Percentiles rank a stretch among this genome's conserved stretches.
Conservation (phyloP, 2,797 vertebrate genomes). For the Tokudaia tokunoshimensis region DNA sequence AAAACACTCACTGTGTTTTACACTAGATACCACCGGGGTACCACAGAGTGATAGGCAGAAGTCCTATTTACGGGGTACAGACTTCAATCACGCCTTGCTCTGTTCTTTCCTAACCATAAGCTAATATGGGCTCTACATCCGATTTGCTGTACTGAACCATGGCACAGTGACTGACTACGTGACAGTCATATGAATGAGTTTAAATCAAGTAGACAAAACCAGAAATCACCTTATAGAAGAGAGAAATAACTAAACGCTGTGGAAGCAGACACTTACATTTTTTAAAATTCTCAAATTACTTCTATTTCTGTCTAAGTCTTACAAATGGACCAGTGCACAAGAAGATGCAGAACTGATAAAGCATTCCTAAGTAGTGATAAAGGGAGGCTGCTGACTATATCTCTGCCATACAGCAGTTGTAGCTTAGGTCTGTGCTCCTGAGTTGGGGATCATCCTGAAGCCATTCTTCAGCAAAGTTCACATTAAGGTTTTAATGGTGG, state of each 20-base stretch:
- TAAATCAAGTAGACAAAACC: neutral
- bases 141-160: neutral
- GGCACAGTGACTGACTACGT: neutral
- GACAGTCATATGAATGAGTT: neutral
- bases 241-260: neutral
- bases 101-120: neutral
- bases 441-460: neutral
- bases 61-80: neutral
- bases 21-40: neutral
- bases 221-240: slow-evolving; percentile 46
- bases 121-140: neutral
- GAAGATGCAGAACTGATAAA: neutral
- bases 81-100: neutral
- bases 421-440: neutral
- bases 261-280: neutral
- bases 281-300: neutral
- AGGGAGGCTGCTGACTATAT: neutral
- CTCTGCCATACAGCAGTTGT: neutral
- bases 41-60: neutral
- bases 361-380: neutral
- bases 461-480: neutral
- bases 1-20: neutral
- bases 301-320: slow-evolving; percentile 30
- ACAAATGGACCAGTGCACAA: neutral
- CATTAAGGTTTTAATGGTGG: neutral